These are phyloP conservation scores for Megaceryle torquata DNA, from an alignment of 2,113 vertebrate genomes.

Conservation along the genomic window DNA sequence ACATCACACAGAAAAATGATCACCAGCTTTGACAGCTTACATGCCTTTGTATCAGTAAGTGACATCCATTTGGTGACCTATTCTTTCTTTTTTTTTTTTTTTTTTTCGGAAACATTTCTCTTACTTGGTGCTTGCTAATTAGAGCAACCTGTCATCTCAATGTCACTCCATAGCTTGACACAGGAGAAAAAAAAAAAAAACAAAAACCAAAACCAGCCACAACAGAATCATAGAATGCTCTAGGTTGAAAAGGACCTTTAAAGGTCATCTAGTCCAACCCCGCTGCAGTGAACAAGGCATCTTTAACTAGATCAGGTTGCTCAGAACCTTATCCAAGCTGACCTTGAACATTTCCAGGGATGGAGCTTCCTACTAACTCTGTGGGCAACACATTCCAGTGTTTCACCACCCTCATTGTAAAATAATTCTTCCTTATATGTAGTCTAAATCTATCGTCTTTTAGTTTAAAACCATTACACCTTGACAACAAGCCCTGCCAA, in stretches of 20 bases:
- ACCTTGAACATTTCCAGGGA: not conserved
- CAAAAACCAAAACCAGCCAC: not conserved
- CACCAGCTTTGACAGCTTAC: not conserved
- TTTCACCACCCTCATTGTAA: not conserved
- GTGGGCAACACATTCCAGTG: not conserved
- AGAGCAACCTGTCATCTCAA: not conserved
- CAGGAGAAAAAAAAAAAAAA: not conserved
- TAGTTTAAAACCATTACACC: not conserved
- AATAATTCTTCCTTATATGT: not conserved
- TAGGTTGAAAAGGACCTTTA: not conserved
- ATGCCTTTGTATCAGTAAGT: not conserved
- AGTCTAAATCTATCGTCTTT: not conserved
- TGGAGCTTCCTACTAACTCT: not conserved
- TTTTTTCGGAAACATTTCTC: constrained; percentile 12
- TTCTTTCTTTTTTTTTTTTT: not conserved
- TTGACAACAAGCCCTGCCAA: not conserved
- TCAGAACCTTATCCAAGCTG: not conserved
- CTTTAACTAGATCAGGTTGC: not conserved
- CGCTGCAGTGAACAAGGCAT: not conserved
- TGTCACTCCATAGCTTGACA: not conserved
- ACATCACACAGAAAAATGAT: not conserved
- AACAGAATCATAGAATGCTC: not conserved
- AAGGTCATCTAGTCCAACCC: not conserved
- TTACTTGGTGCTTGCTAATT: constrained; percentile 1
- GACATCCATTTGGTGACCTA: not conserved